A percentile compares a stretch with the other conserved stretches of the same genome.
Conservation (phyloP, 1,140 invertebrate species). For the Bombus superbus region DNA sequence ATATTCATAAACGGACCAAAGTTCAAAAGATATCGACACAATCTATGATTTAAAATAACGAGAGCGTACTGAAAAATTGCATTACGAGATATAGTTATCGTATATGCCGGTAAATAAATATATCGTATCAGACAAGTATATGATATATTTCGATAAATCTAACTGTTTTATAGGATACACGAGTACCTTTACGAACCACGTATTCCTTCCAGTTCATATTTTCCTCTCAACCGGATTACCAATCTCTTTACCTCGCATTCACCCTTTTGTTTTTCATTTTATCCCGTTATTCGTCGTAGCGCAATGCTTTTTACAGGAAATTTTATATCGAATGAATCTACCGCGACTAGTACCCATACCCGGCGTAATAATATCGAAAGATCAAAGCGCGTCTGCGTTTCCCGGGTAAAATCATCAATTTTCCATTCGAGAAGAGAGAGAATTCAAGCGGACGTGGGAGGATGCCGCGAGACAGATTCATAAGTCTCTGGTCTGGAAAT, state of each 20-base stretch:
- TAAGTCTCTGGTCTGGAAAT: background rate
- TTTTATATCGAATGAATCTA: background rate
- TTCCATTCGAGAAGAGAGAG: background rate
- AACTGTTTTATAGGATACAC: background rate
- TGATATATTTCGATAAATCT: too few relatives aligned
- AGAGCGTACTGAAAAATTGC: rapidly evolving
- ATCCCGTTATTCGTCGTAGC: background rate
- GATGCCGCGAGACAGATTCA: background rate
- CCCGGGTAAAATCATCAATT: background rate
- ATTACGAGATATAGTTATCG: too few relatives aligned
- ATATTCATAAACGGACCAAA: too few relatives aligned
- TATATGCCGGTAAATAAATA: too few relatives aligned
- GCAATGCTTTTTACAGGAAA: background rate
- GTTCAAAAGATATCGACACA: too few relatives aligned
- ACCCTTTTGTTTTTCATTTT: background rate
- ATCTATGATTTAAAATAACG: too few relatives aligned
- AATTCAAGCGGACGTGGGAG: background rate
- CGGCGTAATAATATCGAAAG: background rate
- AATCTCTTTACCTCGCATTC: background rate
- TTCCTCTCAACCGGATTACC: background rate
- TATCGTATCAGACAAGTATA: too few relatives aligned
- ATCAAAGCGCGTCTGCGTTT: conserved; percentile 4
- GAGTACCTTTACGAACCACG: background rate
- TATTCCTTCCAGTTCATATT: background rate
- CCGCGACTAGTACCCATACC: background rate